Conservation (phyloP, 2,797 vertebrate species). For the Sciurus carolinensis region DNA sequence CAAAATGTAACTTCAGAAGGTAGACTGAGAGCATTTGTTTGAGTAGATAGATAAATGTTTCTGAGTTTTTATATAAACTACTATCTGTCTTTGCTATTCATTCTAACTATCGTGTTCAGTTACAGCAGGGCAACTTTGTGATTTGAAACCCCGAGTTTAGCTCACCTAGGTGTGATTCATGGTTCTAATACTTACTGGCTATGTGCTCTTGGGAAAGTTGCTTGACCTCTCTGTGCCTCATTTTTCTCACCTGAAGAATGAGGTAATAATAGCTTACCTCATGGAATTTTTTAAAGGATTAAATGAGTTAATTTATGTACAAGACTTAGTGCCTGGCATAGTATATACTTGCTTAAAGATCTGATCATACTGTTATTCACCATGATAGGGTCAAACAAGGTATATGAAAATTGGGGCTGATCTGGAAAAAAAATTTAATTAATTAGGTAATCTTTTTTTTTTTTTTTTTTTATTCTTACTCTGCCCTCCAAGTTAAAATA, state of each 20-base stretch:
- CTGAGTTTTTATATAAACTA: slow-evolving; percentile 10
- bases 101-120: slow-evolving; percentile 2
- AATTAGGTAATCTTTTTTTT: too few relatives aligned
- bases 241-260: not conserved
- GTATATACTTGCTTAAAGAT: not conserved
- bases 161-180: not conserved
- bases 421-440: slow-evolving; percentile 13
- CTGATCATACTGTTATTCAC: not conserved
- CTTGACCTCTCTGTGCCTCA: not conserved
- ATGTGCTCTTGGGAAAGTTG: not conserved
- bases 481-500: slow-evolving; percentile 57
- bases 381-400: not conserved
- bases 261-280: not conserved
- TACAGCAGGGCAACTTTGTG: not conserved
- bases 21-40: not conserved
- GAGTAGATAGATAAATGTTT: slow-evolving; percentile 19
- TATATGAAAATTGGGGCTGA: not conserved
- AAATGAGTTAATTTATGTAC: not conserved
- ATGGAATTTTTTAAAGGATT: not conserved
- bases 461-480: not conserved
- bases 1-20: slow-evolving; percentile 44
- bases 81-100: slow-evolving; percentile 33
- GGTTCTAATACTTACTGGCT: not conserved
- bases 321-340: not conserved
- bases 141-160: slow-evolving; percentile 2